Conservation (phyloP, 2,888 invertebrate genomes). For the Bombylius discolor region DNA sequence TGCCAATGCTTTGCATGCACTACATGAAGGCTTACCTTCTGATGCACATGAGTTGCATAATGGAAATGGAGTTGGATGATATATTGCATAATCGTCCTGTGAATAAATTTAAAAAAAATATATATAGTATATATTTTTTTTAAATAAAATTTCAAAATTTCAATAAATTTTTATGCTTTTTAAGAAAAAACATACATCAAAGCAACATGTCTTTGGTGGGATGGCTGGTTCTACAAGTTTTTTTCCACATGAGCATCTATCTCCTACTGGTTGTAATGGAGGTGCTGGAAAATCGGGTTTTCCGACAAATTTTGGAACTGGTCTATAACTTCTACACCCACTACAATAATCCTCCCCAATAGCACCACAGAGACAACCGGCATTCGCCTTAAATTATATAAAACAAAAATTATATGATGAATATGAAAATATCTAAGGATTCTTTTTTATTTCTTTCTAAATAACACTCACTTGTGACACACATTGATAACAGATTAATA, state of each 20-base stretch:
- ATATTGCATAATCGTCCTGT: no score
- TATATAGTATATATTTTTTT: constrained; percentile 8
- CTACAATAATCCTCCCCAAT: constrained; percentile 26
- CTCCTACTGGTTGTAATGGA: constrained; percentile 27
- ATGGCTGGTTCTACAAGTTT: constrained; percentile 32
- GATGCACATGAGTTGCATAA: neutral
- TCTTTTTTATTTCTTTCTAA: no score
- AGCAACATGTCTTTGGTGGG: constrained; percentile 20
- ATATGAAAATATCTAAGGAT: no score
- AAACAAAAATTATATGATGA: neutral
- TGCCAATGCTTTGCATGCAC: neutral
- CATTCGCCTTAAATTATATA: constrained; percentile 18
- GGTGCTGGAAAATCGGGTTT: constrained; percentile 14
- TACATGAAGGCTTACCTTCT: neutral
- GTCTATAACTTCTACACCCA: constrained; percentile 5
- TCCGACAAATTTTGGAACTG: constrained; percentile 12
- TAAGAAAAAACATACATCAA: constrained; percentile 29
- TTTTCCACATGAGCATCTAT: constrained; percentile 32
- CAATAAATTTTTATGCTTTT: constrained; percentile 14
- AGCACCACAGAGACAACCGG: constrained; percentile 27
- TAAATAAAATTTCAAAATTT: no score
- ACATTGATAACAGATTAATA: neutral
- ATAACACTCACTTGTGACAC: neutral
- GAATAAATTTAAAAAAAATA: no score
- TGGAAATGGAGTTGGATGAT: no score